Base-by-base conservation (phyloP, 2,888 invertebrate species). In the Neocrepidodera transversa region DNA sequence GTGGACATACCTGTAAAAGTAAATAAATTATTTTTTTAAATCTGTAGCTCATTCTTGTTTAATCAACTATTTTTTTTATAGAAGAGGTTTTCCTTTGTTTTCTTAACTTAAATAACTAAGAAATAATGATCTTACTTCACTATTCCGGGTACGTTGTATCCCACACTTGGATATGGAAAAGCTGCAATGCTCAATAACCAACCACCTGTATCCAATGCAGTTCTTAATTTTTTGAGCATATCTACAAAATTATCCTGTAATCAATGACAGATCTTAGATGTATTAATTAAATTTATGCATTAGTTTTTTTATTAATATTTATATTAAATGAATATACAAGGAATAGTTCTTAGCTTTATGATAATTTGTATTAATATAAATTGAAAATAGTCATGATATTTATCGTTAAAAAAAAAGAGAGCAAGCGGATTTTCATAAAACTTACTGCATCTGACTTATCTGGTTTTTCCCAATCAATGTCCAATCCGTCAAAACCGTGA, bases 391-490 rank as follows among this genome's bases (percentile, higher is more conserved):
- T n/a, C n/a, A n/a, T n/a, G n/a, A n/a, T n/a, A n/a, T n/a, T n/a
- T n/a, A n/a, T n/a, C n/a, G n/a, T n/a, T n/a, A n/a, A n/a, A n/a
- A n/a, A n/a, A n/a, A n/a, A n/a, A n/a, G n/a, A n/a, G n/a, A n/a
- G n/a, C n/a, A n/a, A n/a, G n/a, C n/a, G n/a, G n/a, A n/a, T n/a
- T n/a, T n/a, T n/a, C n/a, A n/a, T n/a, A n/a, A n/a, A n/a, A 17
- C 82, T 75, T 50, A 67, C 81, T 16, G 82, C 76, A 58, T 85
- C 85, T 11, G 84, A 75, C 13, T 82, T 81, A 51, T 79, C 82
- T 0, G 88, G 88, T 64, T 87, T 87, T 68, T 88, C 87, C 89
- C 90, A 90, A 71, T 89, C 88, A 0, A 90, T 45, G 68, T 91
- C 90, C 0, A 90, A 78, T 2, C 90, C 90, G 69, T 91, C 87